A percentile compares a stretch with the other conserved stretches of the same genome.
Conservation (phyloP, 2,797 vertebrate species). For the Typhlichthys subterraneus region DNA sequence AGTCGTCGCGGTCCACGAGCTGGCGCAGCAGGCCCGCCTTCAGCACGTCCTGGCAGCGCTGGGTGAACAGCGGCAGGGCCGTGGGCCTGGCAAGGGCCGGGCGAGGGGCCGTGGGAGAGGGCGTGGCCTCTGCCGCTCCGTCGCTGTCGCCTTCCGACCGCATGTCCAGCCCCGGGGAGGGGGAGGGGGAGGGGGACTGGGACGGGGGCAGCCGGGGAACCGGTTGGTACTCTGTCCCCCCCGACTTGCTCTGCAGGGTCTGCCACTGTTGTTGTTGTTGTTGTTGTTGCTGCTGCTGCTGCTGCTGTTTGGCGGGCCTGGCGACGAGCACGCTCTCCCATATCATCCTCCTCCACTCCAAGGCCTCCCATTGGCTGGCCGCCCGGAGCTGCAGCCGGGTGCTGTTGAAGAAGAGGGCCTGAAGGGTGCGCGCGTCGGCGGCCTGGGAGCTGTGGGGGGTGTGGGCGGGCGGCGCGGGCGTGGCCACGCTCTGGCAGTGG, state of each 20-base stretch:
- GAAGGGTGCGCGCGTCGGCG: conserved; percentile 85
- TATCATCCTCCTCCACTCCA: conserved; percentile 90
- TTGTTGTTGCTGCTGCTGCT: conserved; percentile 48
- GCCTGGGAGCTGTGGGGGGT: conserved; percentile 49
- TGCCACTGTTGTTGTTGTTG: conserved; percentile 44
- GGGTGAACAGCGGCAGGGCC: conserved; percentile 80
- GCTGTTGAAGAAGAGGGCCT: conserved; percentile 88
- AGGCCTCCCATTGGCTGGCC: conserved; percentile 87
- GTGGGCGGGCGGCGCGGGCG: conserved; percentile 65
- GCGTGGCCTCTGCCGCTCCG: conserved; percentile 17
- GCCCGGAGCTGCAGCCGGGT: conserved; percentile 89
- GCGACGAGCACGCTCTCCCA: conserved; percentile 85
- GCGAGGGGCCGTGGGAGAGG: conserved; percentile 22
- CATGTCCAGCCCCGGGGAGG: conserved; percentile 44
- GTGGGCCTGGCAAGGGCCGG: conserved; percentile 68
- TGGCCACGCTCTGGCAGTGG: conserved; percentile 88
- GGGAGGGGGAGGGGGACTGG: conserved; percentile 46
- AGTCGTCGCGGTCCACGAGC: conserved; percentile 89
- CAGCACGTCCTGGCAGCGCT: conserved; percentile 82
- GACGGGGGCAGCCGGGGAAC: conserved; percentile 43
- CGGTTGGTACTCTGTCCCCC: conserved; percentile 55
- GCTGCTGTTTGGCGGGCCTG: conserved; percentile 66
- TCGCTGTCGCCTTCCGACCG: conserved; percentile 52
- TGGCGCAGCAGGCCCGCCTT: conserved; percentile 89
- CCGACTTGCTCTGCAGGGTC: conserved; percentile 53